phyloP scores from a whole-genome alignment of 92 coral and sea anemone genomes.

The Palythoa grandiflora region DNA sequence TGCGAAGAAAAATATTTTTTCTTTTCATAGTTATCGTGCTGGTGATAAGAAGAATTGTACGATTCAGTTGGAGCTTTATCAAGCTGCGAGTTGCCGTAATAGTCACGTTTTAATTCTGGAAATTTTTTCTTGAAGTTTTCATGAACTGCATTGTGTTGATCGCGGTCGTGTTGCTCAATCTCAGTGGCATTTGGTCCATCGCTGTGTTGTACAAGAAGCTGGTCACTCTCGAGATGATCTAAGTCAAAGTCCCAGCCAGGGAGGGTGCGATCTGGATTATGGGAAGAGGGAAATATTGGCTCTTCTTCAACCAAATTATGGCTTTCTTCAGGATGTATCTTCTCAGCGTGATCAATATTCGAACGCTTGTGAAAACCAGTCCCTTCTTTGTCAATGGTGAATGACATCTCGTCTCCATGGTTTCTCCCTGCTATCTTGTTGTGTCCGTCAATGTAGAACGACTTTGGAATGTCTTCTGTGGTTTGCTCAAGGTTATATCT shows the following conservation, averaged over 20 bases:
- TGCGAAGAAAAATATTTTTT: constrained; percentile 1
- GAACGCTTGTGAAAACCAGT: not conserved
- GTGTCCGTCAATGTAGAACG: not conserved
- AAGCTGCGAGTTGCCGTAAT: not conserved
- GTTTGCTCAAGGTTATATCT: not conserved
- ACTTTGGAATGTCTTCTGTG: not conserved
- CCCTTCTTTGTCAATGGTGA: not conserved
- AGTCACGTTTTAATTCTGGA: not conserved
- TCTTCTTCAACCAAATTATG: constrained; percentile 9
- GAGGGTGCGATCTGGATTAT: constrained; percentile 38
- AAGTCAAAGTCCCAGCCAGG: constrained; percentile 32
- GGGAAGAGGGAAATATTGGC: not conserved
- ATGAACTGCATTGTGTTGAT: not conserved
- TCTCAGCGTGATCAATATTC: not conserved
- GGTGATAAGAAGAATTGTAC: not conserved
- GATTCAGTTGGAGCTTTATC: not conserved
- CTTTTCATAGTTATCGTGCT: not conserved
- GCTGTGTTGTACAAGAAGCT: not conserved
- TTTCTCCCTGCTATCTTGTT: not conserved
- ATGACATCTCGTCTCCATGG: not conserved
- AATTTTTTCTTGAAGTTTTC: not conserved
- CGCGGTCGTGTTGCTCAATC: not conserved
- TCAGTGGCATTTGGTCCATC: not conserved
- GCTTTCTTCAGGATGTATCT: not conserved
- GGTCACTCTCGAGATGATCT: constrained; percentile 12